These are phyloP conservation scores for Drosophila paramelanica DNA, from an alignment of 2,888 invertebrate species.

Conservation along the genomic window DNA sequence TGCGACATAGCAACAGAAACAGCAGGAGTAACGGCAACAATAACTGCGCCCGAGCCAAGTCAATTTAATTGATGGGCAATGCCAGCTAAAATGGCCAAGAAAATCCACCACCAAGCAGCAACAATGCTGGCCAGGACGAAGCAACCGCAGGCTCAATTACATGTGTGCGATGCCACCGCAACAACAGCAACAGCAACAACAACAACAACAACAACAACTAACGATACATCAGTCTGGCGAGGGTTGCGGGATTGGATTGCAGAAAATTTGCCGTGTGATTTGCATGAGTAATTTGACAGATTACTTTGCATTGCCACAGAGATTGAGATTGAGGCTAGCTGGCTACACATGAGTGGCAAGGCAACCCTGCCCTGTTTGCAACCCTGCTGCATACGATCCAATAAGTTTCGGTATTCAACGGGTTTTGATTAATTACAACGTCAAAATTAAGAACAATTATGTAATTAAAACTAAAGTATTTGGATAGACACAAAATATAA, in stretches of 20 bases:
- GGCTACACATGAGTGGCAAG: conserved; percentile 9
- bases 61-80: conserved; percentile 77
- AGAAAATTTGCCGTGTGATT: conserved; percentile 58
- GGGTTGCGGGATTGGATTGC: conserved; percentile 11
- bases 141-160: conserved; percentile 67
- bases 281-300: conserved; percentile 82
- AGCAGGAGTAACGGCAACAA: conserved; percentile 14
- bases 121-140: conserved; percentile 29
- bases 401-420: neutral
- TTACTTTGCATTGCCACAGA: conserved; percentile 56
- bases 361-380: conserved; percentile 4
- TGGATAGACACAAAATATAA: too few relatives aligned
- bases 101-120: conserved; percentile 46
- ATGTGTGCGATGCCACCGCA: conserved; percentile 37
- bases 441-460: neutral
- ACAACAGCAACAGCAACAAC: conserved; percentile 14
- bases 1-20: conserved; percentile 27
- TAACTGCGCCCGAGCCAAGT: conserved; percentile 49
- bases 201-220: neutral
- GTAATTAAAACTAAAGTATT: neutral
- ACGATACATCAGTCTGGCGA: conserved; percentile 14
- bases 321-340: conserved; percentile 13
- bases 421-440: conserved; percentile 10
- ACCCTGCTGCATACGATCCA: conserved; percentile 3
- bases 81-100: conserved; percentile 24